A percentile compares a stretch with the other conserved stretches of the same genome.
Evolutionary conservation across 2,113 vertebrate genomes (phyloP).

Genomic region (Phyllostomus hastatus): DNA sequence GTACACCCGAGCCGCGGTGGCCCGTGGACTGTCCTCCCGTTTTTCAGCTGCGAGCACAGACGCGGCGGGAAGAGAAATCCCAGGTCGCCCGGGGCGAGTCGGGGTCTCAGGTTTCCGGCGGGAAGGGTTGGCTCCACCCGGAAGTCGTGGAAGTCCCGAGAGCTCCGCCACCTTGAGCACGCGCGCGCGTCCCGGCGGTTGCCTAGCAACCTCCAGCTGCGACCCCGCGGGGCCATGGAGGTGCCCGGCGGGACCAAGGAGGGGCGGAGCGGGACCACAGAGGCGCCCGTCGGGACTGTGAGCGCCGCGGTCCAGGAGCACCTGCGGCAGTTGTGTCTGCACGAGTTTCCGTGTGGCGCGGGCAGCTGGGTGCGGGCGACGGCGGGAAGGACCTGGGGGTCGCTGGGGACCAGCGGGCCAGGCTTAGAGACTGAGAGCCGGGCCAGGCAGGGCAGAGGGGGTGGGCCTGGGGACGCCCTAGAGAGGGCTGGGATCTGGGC

Average conservation of each 20-base stretch:
- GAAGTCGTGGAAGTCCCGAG: rapidly evolving
- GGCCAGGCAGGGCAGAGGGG: no score
- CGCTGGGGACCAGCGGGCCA: rapidly evolving
- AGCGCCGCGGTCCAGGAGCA: slow-evolving; percentile 77
- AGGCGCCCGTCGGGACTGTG: background rate
- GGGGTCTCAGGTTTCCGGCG: background rate
- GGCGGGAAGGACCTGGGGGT: rapidly evolving
- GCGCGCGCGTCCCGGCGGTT: background rate
- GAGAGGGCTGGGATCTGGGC: background rate
- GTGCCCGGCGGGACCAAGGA: rapidly evolving
- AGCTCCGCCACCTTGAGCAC: background rate
- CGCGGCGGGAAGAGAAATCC: background rate
- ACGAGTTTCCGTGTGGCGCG: slow-evolving; percentile 86
- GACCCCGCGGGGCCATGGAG: rapidly evolving
- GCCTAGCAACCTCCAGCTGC: background rate
- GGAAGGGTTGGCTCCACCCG: background rate
- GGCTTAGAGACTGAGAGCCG: rapidly evolving
- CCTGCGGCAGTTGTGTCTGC: slow-evolving; percentile 80
- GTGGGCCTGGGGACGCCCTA: background rate
- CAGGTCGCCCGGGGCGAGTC: no score
- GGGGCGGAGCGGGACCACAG: rapidly evolving
- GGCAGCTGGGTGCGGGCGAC: slow-evolving; percentile 86
- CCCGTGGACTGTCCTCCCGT: rapidly evolving
- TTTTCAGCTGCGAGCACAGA: background rate
- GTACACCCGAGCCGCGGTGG: background rate